A percentile compares a stretch with the other conserved stretches of the same genome.
These are phyloP conservation scores for Cataglyphis altisquamis DNA, from an alignment of 2,888 invertebrate genomes.

Conservation along the genomic window DNA sequence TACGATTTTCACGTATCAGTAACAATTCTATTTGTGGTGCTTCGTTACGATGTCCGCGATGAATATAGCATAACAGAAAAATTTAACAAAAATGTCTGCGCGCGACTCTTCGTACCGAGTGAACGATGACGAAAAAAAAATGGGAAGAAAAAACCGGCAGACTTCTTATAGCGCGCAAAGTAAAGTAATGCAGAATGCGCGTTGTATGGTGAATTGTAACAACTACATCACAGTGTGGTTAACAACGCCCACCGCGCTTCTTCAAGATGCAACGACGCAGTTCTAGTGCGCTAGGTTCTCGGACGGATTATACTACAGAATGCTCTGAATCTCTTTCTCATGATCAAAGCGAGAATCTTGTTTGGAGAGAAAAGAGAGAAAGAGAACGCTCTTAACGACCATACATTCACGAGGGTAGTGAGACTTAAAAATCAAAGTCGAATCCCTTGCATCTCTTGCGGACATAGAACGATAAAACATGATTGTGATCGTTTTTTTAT, in stretches of 20 bases:
- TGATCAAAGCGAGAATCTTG: not conserved
- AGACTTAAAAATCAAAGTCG: not conserved
- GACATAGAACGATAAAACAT: conserved; percentile 12
- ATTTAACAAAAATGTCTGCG: not conserved
- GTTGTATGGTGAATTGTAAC: not conserved
- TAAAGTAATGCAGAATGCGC: not conserved
- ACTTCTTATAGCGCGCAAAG: not conserved
- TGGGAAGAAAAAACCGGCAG: not conserved
- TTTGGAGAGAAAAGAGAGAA: not conserved
- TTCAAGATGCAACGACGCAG: not conserved
- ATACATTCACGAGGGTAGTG: not conserved
- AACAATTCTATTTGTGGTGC: not conserved
- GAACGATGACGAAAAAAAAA: not conserved
- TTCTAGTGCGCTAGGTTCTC: conserved; percentile 6
- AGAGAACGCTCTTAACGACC: not conserved
- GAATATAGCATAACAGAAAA: not conserved
- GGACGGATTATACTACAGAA: not conserved
- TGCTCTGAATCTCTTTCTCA: not conserved
- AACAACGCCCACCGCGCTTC: not conserved
- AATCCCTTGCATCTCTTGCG: not conserved
- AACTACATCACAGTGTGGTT: not conserved
- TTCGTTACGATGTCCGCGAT: not conserved
- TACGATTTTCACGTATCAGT: not conserved
- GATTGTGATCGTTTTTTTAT: conserved; percentile 13
- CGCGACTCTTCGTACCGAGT: not conserved